Evolutionary conservation across 2,113 vertebrate species (phyloP), one percentile per base, ranked within the genome.

Genomic region (Dipodomys merriami): DNA sequence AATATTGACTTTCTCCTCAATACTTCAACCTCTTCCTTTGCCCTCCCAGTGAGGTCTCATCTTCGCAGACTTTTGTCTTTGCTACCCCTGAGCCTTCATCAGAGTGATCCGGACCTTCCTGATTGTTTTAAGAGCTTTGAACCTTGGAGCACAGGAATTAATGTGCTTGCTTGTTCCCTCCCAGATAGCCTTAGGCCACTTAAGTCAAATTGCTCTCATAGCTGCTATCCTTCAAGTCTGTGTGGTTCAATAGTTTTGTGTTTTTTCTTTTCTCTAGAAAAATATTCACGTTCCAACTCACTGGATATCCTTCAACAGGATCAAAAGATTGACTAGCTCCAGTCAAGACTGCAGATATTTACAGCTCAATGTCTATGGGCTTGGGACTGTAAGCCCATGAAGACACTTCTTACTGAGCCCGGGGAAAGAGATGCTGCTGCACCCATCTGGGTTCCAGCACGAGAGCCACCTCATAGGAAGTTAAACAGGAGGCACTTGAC

Each of bases 341-440:
- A 82, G 76, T 27, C 35, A 85, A 84, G 60, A 53, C 67, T 89
- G 60, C 73, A 82, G 93, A 72, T 88, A 60, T 62, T 77, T 60
- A 64, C 65, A 39, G 77, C 77, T 29, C 44, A 1, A n/a, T 44
- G 64, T 68, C 80, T 9, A 8, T 9, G 15, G 74, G 25, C 53
- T n/a, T 84, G 1, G 30, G 83, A 18, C 33, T 49, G 5, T 29
- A 15, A 12, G 53, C 3, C 33, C 65, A 62, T 39, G 16, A 22
- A 10, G 19, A 23, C 13, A 9, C 20, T 84, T 25, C 35, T 23
- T 29, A 81, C 6, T 39, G 1, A 25, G 77, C 53, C 29, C 72
- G 7, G 2, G 29, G 77, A 73, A 30, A n/a, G n/a, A 74, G 76
- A 23, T 11, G 7, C 27, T 30, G 30, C 10, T 30, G 30, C 13